Percentiles rank a stretch among this genome's conserved stretches.
Conservation (phyloP, 2,113 vertebrate genomes). For the Campylomormyrus tamandua region DNA sequence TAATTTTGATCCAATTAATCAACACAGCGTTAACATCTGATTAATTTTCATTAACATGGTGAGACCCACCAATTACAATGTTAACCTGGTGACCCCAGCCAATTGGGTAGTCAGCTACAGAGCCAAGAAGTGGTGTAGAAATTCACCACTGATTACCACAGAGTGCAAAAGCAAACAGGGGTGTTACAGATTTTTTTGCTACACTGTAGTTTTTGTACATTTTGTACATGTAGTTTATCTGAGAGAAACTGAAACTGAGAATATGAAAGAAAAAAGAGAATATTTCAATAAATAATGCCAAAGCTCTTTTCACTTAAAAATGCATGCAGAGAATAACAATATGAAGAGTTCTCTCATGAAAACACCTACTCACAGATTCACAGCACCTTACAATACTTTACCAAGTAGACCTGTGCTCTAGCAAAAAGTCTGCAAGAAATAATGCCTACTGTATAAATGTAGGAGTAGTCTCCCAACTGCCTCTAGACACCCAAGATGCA, state of each 20-base stretch:
- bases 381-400: background rate
- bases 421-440: background rate
- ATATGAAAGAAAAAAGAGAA: background rate
- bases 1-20: background rate
- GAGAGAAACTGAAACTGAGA: background rate
- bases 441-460: background rate
- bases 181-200: background rate
- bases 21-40: background rate
- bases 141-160: slow-evolving; percentile 4
- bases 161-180: background rate
- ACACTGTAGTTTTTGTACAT: background rate
- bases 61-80: background rate
- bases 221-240: background rate
- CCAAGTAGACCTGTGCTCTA: background rate
- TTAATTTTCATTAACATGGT: background rate
- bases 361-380: background rate
- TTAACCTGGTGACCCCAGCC: background rate
- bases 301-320: background rate
- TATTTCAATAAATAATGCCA: background rate
- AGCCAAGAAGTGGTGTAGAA: too few species aligned
- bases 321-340: background rate
- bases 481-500: background rate
- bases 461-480: background rate
- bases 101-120: background rate
- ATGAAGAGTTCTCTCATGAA: background rate